Conservation (phyloP, 2,888 invertebrate species). For the Diaperis boleti region DNA sequence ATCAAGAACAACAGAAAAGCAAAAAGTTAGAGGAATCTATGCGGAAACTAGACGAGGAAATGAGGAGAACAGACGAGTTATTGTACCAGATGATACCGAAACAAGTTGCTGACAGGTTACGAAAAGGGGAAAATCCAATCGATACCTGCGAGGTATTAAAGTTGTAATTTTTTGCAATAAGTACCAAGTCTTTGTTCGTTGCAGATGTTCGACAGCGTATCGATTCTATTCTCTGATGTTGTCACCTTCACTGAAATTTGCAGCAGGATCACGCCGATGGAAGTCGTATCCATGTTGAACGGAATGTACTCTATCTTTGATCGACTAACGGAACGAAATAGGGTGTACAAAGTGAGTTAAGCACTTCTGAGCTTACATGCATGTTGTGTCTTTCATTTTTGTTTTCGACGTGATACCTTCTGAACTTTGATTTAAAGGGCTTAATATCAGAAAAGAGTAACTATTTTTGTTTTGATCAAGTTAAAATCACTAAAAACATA, state of each 20-base stretch:
- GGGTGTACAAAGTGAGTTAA: constrained; percentile 90
- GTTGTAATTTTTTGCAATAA: constrained; percentile 3
- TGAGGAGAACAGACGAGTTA: constrained; percentile 94
- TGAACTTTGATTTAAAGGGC: no score
- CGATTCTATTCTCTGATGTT: constrained; percentile 97
- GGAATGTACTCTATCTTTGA: constrained; percentile 99
- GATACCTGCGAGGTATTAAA: constrained; percentile 91
- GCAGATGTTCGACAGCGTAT: constrained; percentile 96
- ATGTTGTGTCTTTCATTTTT: background rate
- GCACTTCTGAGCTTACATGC: constrained; percentile 16
- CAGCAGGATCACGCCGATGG: constrained; percentile 95
- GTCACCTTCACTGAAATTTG: constrained; percentile 98
- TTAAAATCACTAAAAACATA: no score
- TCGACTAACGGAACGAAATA: constrained; percentile 90
- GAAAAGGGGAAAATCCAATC: constrained; percentile 95
- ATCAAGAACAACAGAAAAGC: constrained; percentile 97
- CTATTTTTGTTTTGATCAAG: no score
- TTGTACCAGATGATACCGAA: constrained; percentile 99
- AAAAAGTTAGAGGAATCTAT: constrained; percentile 97
- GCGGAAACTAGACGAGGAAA: constrained; percentile 94
- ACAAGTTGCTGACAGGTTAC: constrained; percentile 92
- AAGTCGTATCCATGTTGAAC: constrained; percentile 97
- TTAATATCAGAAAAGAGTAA: no score
- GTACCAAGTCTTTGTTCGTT: constrained; percentile 45
- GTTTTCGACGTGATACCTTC: no score